Percentiles rank a stretch among this genome's conserved stretches.
Conservation (phyloP, 1,140 invertebrate species). For the Drosophila albomicans region DNA sequence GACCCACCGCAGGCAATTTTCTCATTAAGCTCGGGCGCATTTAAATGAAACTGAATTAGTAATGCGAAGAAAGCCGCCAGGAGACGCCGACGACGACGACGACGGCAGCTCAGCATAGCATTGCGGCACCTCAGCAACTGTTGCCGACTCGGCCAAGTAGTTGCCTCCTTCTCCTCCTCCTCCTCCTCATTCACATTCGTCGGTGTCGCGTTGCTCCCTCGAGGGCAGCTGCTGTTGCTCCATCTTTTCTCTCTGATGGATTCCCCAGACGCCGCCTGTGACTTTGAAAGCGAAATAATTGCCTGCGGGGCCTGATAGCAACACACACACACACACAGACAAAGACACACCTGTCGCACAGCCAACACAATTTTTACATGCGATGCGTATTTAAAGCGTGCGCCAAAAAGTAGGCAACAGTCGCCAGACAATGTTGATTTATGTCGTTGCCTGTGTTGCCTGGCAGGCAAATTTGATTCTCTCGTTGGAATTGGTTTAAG, state of each 20-base stretch:
- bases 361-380: conserved; percentile 25
- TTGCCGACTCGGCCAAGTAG: conserved; percentile 34
- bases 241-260: conserved; percentile 50
- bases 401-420: conserved; percentile 48
- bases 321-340: no score
- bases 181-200: no score
- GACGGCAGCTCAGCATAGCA: neutral
- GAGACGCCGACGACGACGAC: conserved; percentile 7
- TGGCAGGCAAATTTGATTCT: conserved; percentile 29
- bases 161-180: neutral
- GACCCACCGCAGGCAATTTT: conserved; percentile 77
- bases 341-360: conserved; percentile 37
- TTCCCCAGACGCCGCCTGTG: conserved; percentile 47
- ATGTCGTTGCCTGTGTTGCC: conserved; percentile 26
- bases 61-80: conserved; percentile 66
- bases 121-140: conserved; percentile 35
- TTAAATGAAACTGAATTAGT: conserved; percentile 83
- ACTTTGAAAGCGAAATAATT: conserved; percentile 71
- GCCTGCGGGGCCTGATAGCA: conserved; percentile 62
- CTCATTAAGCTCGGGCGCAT: conserved; percentile 78
- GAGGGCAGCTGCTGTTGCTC: conserved; percentile 24
- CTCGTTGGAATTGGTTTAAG: conserved; percentile 4
- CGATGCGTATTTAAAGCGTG: conserved; percentile 24
- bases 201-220: neutral
- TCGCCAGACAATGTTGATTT: conserved; percentile 58